Conservation (phyloP, 2,113 vertebrate species). For the Ochotona curzoniae region DNA sequence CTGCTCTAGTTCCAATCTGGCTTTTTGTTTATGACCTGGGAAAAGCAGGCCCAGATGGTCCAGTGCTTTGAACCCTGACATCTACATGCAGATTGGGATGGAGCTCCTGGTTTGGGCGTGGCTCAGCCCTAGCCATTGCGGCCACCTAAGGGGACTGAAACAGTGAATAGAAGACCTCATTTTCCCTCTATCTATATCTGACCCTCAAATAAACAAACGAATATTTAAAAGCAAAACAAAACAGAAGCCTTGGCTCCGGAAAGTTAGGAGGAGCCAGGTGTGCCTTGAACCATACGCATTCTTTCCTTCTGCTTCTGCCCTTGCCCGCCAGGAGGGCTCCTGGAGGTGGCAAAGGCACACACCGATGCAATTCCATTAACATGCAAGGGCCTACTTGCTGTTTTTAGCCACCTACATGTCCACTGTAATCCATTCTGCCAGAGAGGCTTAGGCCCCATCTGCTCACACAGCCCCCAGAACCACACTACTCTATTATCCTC, state of each 20-base stretch:
- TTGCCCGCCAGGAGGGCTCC: background rate
- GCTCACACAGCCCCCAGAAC: background rate
- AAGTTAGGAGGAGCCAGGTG: background rate
- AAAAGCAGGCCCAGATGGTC: too few relatives aligned
- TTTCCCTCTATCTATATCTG: too few relatives aligned
- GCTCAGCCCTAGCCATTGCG: too few relatives aligned
- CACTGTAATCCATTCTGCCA: constrained; percentile 73
- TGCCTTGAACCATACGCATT: background rate
- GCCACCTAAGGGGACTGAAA: too few relatives aligned
- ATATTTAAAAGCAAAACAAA: too few relatives aligned
- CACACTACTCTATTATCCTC: background rate
- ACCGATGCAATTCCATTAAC: constrained; percentile 77
- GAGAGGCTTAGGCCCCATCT: constrained; percentile 73
- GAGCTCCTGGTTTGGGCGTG: too few relatives aligned
- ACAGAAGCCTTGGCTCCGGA: background rate
- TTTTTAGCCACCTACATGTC: constrained; percentile 65
- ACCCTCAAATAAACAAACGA: too few relatives aligned
- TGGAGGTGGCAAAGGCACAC: constrained; percentile 36
- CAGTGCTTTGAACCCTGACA: too few relatives aligned
- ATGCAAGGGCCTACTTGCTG: constrained; percentile 37
- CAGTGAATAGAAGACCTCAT: too few relatives aligned
- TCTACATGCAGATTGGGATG: too few relatives aligned
- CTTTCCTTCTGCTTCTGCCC: background rate
- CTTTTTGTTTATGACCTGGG: too few relatives aligned
- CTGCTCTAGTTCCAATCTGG: too few relatives aligned